Evolutionary conservation across 1,140 invertebrate species (phyloP).

Genomic region (Aethina tumida): DNA sequence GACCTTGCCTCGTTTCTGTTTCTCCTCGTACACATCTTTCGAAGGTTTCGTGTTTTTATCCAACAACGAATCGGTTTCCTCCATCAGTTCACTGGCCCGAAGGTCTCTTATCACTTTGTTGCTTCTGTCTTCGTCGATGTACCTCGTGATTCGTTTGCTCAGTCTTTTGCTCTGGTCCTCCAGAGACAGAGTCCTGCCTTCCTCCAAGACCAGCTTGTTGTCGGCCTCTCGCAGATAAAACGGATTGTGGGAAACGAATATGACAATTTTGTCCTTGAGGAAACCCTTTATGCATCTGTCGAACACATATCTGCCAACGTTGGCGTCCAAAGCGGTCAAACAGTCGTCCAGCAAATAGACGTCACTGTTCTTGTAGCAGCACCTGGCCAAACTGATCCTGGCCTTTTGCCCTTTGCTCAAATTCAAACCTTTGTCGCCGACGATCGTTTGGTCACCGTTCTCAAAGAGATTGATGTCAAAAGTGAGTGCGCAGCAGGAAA

Average conservation of each 20-base stretch:
- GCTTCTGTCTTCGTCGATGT: slow-evolving; percentile 19
- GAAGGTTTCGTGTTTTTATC: too few relatives aligned
- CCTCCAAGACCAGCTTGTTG: slow-evolving; percentile 29
- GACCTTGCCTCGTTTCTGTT: slow-evolving; percentile 19
- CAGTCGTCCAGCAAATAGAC: slow-evolving; percentile 77
- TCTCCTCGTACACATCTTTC: slow-evolving; percentile 22
- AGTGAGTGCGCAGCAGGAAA: slow-evolving; percentile 41
- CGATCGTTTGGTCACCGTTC: slow-evolving; percentile 61
- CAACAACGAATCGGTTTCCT: slow-evolving; percentile 13
- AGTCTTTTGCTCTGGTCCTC: slow-evolving; percentile 14
- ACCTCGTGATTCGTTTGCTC: slow-evolving; percentile 20
- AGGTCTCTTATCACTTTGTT: too few relatives aligned
- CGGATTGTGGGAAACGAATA: slow-evolving; percentile 72
- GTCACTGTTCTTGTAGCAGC: slow-evolving; percentile 66
- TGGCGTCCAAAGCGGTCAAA: slow-evolving; percentile 69
- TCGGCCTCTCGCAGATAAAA: slow-evolving; percentile 72
- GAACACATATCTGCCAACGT: slow-evolving; percentile 70
- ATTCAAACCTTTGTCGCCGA: slow-evolving; percentile 69
- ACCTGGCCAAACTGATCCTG: slow-evolving; percentile 74
- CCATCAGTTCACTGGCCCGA: too few relatives aligned
- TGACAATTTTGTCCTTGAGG: slow-evolving; percentile 56
- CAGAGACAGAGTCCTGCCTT: slow-evolving; percentile 16
- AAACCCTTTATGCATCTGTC: slow-evolving; percentile 53
- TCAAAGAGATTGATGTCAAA: slow-evolving; percentile 58
- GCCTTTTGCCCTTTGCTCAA: slow-evolving; percentile 82